Evolutionary conservation across 2,113 vertebrate species (phyloP).

Genomic region (Mastomys natalensis): DNA sequence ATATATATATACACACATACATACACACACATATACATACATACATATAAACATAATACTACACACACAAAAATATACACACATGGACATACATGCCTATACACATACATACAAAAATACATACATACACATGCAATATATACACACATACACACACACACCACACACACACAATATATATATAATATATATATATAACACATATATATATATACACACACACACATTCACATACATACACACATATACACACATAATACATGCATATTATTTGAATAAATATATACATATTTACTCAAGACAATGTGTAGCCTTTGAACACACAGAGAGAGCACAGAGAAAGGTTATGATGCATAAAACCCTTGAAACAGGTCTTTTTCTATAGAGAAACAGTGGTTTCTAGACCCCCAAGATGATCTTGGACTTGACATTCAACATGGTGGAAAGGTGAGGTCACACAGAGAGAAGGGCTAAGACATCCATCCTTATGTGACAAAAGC

Average conservation of each 20-base stretch:
- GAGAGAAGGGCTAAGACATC: background rate
- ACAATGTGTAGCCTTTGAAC: background rate
- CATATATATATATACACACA: too few relatives aligned
- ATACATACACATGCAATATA: too few relatives aligned
- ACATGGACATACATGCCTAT: too few relatives aligned
- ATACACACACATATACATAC: too few relatives aligned
- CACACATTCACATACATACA: too few relatives aligned
- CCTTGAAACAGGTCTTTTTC: background rate
- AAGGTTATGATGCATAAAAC: background rate
- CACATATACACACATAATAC: background rate
- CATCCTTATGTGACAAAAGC: background rate
- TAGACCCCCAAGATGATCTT: background rate
- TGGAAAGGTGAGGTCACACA: background rate
- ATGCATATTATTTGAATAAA: background rate
- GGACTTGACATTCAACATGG: background rate
- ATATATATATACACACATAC: too few relatives aligned
- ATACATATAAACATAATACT: too few relatives aligned
- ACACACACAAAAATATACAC: too few relatives aligned
- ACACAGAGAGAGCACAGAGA: background rate
- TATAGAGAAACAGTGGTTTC: background rate
- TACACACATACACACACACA: accelerated
- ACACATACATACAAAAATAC: too few relatives aligned
- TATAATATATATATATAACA: too few relatives aligned
- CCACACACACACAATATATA: accelerated
- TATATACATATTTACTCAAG: background rate